Percentiles rank a stretch among this genome's conserved stretches.
Conservation (phyloP, 2,113 vertebrate species). For the Cyprinodon brontotheroides region DNA sequence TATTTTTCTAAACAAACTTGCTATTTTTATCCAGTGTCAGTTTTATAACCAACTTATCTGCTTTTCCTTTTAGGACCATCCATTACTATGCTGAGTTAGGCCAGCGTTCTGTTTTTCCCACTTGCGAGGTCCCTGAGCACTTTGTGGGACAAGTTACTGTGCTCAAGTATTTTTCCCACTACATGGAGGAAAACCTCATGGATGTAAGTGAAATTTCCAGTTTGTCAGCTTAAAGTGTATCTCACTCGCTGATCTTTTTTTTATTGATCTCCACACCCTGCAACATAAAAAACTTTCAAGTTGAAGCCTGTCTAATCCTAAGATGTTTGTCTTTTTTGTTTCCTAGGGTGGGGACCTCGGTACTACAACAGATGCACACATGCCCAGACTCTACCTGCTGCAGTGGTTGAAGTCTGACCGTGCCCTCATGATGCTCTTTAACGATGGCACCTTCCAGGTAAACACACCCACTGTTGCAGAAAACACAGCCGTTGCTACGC, state of each 20-base stretch:
- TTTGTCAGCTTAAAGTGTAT: neutral
- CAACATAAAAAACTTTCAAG: conserved; percentile 34
- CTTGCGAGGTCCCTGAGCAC: conserved; percentile 90
- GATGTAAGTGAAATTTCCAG: conserved; percentile 85
- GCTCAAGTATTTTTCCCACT: conserved; percentile 97
- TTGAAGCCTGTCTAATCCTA: conserved; percentile 35
- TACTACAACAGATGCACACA: conserved; percentile 85
- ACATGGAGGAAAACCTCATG: conserved; percentile 99
- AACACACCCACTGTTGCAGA: conserved; percentile 32
- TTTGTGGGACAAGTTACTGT: conserved; percentile 96
- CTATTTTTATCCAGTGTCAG: neutral
- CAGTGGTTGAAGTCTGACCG: conserved; percentile 99
- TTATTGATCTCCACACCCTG: conserved; percentile 32
- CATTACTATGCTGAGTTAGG: conserved; percentile 95
- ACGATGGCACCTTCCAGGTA: conserved; percentile 98
- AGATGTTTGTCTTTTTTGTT: conserved; percentile 39
- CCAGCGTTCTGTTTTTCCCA: conserved; percentile 89
- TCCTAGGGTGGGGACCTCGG: conserved; percentile 91
- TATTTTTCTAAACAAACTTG: neutral
- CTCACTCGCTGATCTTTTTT: neutral
- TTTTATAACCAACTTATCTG: neutral
- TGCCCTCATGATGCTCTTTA: conserved; percentile 98
- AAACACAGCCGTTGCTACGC: conserved; percentile 25
- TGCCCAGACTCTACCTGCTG: conserved; percentile 91
- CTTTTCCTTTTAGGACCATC: conserved; percentile 84